A percentile compares a stretch with the other conserved stretches of the same genome.
These are phyloP conservation scores for Ochlodes sylvanus DNA, from an alignment of 2,888 invertebrate genomes.

Conservation along the genomic window DNA sequence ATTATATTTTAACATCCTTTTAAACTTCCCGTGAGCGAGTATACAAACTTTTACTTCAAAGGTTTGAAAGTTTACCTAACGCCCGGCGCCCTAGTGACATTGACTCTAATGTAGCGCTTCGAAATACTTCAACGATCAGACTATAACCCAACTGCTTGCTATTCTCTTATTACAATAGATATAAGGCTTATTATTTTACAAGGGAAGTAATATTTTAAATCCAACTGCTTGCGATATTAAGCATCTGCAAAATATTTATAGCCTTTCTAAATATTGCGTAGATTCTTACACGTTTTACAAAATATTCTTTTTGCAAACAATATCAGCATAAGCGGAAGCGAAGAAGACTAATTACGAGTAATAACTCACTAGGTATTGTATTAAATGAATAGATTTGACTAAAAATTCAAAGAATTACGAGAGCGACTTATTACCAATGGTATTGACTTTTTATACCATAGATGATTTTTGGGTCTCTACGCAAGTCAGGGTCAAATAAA, in stretches of 20 bases:
- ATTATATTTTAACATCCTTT: no score
- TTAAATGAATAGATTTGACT: background rate
- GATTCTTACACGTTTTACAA: slow-evolving; percentile 33
- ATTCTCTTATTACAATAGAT: no score
- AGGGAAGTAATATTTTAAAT: no score
- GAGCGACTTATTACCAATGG: background rate
- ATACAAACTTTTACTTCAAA: no score
- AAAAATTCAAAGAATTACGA: no score
- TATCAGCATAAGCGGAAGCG: slow-evolving; percentile 11
- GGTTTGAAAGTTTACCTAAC: no score
- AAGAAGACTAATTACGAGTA: slow-evolving; percentile 1
- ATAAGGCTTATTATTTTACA: no score
- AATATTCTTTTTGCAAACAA: slow-evolving; percentile 25
- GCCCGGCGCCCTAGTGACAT: no score
- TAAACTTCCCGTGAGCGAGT: no score
- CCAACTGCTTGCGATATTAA: slow-evolving; percentile 36
- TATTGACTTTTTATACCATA: background rate
- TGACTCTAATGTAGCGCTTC: no score
- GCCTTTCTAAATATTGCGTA: slow-evolving; percentile 29
- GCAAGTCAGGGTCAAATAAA: slow-evolving; percentile 11
- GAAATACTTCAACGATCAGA: no score
- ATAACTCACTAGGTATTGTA: background rate
- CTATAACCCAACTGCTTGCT: no score
- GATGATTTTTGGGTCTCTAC: background rate
- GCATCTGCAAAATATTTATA: slow-evolving; percentile 40